phyloP scores from a whole-genome alignment of 2,888 invertebrate species.

The Chalcis sispes region DNA sequence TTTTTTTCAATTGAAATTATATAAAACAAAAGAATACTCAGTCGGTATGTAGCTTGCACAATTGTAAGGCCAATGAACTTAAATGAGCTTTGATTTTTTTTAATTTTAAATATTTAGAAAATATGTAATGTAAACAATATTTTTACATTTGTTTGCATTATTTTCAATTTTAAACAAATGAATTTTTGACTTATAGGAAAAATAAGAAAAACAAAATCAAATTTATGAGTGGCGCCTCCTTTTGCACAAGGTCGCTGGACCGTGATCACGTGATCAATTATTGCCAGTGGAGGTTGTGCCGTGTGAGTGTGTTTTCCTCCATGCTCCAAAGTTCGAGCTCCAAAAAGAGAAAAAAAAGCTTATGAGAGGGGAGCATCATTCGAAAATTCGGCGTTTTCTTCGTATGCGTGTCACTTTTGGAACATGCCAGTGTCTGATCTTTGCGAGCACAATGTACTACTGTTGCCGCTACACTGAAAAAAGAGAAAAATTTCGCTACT shows the following conservation, averaged over 20 bases:
- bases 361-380: neutral
- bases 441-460: slow-evolving; percentile 19
- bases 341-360: slow-evolving; percentile 25
- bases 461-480: slow-evolving; percentile 14
- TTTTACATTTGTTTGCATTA: too few species aligned
- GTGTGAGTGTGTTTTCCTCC: slow-evolving; percentile 6
- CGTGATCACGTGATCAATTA: slow-evolving; percentile 44
- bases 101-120: too few species aligned
- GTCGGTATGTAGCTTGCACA: too few species aligned
- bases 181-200: neutral
- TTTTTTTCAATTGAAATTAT: too few species aligned
- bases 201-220: neutral
- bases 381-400: slow-evolving; percentile 43
- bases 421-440: slow-evolving; percentile 11
- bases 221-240: slow-evolving; percentile 38
- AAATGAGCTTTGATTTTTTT: too few species aligned
- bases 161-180: too few species aligned
- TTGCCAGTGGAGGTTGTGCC: slow-evolving; percentile 17
- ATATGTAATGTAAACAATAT: too few species aligned
- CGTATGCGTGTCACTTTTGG: slow-evolving; percentile 38
- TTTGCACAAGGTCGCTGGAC: slow-evolving; percentile 11
- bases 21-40: too few species aligned
- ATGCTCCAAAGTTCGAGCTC: slow-evolving; percentile 10
- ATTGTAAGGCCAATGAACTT: too few species aligned
- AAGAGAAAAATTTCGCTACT: slow-evolving; percentile 13